Base-by-base conservation (phyloP, 2,113 vertebrate species). In the Odocoileus hemionus region DNA sequence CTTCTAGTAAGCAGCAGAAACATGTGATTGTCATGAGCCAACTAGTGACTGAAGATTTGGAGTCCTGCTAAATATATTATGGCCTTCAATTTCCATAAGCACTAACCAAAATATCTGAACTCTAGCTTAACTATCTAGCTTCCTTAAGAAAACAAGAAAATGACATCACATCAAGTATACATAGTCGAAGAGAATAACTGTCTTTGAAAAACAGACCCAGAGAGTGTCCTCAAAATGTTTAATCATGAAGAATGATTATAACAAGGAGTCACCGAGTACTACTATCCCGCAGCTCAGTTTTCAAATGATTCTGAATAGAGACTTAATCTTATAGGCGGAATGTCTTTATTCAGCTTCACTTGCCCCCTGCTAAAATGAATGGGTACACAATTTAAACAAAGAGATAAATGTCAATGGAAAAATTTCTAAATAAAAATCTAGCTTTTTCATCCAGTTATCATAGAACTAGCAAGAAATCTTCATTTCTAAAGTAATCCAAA, bases 121-220 rank as follows among this genome's bases (percentile, higher is more conserved):
- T 55, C 26, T n/a, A 14, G 7, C n/a, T 94, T 25, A 70, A 30
- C 86, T 54, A 55, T 88, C 78, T 57, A 39, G 8, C 86, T 90
- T 60, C 36, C 89, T 36, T 64, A 8, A 43, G 52, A 76, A 91
- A 97, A 91, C 33, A 70, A 60, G 26, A 84, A 92, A 78, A 87
- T 43, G 45, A 30, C 43, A 86, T 82, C 30, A 13, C 39, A 28
- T 76, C 45, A 74, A 95, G 28, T 60, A 67, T 67, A 26, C 10
- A 64, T 5, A 61, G 21, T 67, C 54, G 2, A 57, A 58, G 67
- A 55, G 11, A 55, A n/a, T 26, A 92, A 92, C 12, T 11, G 7
- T 33, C 33, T 30, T 57, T 23, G n/a, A 33, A 28, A 87, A 33
- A 33, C 30, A 58, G 60, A 85, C 54, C 30, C 6, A 80, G 80